Evolutionary conservation across 2,113 vertebrate genomes (phyloP).

Genomic region (Peromyscus leucopus): DNA sequence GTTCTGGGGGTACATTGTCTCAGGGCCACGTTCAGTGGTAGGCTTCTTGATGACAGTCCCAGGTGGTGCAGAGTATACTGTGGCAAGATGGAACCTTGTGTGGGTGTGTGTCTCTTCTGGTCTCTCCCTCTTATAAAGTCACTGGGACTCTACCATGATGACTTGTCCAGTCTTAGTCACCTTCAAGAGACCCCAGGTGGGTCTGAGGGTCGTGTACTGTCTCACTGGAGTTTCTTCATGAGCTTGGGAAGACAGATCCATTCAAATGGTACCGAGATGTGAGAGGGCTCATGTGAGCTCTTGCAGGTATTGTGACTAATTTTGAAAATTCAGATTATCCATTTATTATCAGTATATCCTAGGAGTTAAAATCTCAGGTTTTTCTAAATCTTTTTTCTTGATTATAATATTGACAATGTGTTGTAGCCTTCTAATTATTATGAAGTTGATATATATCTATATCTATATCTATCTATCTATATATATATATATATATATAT

Average conservation of each 20-base stretch:
- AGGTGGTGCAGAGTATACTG: neutral
- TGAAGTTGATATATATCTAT: neutral
- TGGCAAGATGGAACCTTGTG: neutral
- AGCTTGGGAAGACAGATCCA: neutral
- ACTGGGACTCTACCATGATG: neutral
- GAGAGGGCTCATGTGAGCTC: neutral
- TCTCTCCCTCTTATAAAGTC: neutral
- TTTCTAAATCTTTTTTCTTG: neutral
- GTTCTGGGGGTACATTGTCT: neutral
- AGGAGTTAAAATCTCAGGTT: neutral
- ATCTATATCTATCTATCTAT: no score
- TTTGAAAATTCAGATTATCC: neutral
- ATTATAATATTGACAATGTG: neutral
- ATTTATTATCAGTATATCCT: neutral
- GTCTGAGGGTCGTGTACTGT: neutral
- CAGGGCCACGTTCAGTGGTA: neutral
- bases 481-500: no score
- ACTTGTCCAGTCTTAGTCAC: neutral
- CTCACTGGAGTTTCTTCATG: neutral
- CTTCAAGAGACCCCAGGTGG: neutral
- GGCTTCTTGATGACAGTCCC: neutral
- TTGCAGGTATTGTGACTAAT: neutral
- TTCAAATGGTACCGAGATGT: neutral
- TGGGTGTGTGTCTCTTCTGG: neutral
- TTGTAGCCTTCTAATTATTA: neutral